phyloP scores from a whole-genome alignment of 2,113 vertebrate species.

The Hiodon tergisus region DNA sequence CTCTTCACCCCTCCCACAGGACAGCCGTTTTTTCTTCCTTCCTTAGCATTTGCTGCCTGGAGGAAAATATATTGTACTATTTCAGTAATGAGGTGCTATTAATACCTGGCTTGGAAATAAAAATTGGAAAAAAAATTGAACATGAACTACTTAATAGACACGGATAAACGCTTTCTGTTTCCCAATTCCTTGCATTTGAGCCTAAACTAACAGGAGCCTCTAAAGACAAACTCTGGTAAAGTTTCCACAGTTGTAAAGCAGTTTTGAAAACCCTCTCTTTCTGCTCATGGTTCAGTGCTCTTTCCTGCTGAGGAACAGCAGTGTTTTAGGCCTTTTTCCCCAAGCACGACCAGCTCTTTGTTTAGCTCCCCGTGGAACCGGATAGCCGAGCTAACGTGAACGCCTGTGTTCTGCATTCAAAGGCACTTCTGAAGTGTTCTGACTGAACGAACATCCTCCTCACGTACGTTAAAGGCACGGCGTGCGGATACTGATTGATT shows the following conservation, averaged over 20 bases:
- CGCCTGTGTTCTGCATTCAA: too few relatives aligned
- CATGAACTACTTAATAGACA: background rate
- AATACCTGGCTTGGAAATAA: slow-evolving; percentile 10
- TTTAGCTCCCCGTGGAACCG: too few relatives aligned
- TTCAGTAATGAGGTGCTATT: slow-evolving; percentile 7
- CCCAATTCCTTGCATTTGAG: background rate
- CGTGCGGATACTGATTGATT: background rate
- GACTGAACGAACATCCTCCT: too few relatives aligned
- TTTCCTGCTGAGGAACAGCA: background rate
- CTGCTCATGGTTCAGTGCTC: background rate
- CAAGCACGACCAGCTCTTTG: too few relatives aligned
- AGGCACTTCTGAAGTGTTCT: too few relatives aligned
- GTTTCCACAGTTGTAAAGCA: slow-evolving; percentile 5
- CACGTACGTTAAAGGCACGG: background rate
- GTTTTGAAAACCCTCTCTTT: background rate
- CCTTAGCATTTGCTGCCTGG: background rate
- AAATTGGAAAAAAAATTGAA: slow-evolving; percentile 12
- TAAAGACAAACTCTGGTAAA: background rate
- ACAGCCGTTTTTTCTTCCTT: slow-evolving; percentile 16
- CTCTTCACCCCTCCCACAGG: slow-evolving; percentile 26
- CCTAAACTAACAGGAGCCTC: background rate
- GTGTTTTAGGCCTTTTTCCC: slow-evolving; percentile 7
- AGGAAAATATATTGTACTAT: background rate
- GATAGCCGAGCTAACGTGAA: too few relatives aligned
- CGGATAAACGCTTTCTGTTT: background rate